Conservation (phyloP, 2,113 vertebrate genomes). For the Tympanuchus pallidicinctus region DNA sequence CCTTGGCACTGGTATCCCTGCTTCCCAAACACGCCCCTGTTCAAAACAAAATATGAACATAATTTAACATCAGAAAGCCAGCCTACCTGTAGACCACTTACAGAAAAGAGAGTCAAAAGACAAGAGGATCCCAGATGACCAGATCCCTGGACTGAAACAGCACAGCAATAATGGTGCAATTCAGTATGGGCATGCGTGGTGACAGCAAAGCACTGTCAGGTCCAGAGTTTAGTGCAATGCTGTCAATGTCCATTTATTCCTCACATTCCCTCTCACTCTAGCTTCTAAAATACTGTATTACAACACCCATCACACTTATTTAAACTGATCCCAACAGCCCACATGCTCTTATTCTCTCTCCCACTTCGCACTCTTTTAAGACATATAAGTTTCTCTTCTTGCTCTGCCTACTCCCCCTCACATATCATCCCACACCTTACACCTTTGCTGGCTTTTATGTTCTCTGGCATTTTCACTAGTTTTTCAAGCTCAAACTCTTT, state of each 20-base stretch:
- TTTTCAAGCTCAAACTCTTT: background rate
- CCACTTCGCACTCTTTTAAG: conserved; percentile 15
- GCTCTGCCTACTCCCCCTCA: background rate
- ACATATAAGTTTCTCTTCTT: background rate
- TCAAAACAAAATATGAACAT: conserved; percentile 47
- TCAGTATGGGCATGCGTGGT: background rate
- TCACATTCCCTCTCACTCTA: background rate
- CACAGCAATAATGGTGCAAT: background rate
- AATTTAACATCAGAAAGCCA: background rate
- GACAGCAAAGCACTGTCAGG: background rate
- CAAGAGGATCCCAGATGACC: background rate
- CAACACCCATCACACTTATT: background rate
- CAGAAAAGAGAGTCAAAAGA: background rate
- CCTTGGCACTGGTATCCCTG: conserved; percentile 99
- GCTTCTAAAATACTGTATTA: conserved; percentile 10
- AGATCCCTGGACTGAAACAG: background rate
- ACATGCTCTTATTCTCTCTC: conserved; percentile 46
- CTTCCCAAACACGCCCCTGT: conserved; percentile 97
- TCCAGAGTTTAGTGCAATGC: background rate
- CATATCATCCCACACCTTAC: background rate
- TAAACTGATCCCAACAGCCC: conserved; percentile 14
- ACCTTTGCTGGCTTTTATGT: background rate
- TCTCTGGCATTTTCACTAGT: background rate
- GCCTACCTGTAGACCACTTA: background rate
- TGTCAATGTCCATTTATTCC: background rate